phyloP scores from a whole-genome alignment of 1,140 invertebrate species.

The Scaptomyza graminum region DNA sequence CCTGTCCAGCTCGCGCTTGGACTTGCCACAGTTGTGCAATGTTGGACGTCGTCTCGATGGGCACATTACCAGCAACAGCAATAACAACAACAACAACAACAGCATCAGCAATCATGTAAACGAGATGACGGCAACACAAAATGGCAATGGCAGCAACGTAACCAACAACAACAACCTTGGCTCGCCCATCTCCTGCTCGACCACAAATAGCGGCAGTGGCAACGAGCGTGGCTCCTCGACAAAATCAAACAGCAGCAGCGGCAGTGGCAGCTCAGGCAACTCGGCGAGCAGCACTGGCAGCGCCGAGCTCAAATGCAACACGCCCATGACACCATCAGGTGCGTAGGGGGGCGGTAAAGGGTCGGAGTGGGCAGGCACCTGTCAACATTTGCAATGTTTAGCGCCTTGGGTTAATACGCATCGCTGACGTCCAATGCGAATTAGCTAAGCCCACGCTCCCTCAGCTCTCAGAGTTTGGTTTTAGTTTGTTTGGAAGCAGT shows the following conservation, averaged over 20 bases:
- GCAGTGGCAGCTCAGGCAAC: slow-evolving; percentile 75
- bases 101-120: slow-evolving; percentile 58
- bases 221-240: slow-evolving; percentile 79
- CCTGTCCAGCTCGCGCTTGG: slow-evolving; percentile 68
- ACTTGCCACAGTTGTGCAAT: slow-evolving; percentile 76
- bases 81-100: slow-evolving; percentile 44
- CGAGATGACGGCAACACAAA: slow-evolving; percentile 45
- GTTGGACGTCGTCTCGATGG: slow-evolving; percentile 68
- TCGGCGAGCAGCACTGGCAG: slow-evolving; percentile 75
- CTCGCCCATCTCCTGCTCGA: slow-evolving; percentile 77
- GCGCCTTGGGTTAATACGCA: slow-evolving; percentile 52
- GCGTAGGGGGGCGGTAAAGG: slow-evolving; percentile 2
- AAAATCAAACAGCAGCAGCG: slow-evolving; percentile 78
- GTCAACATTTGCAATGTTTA: slow-evolving; percentile 42
- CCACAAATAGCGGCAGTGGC: slow-evolving; percentile 72
- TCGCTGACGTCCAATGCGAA: slow-evolving; percentile 67
- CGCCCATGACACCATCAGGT: slow-evolving; percentile 83
- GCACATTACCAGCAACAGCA: slow-evolving; percentile 57
- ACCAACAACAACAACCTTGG: slow-evolving; percentile 73
- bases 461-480: slow-evolving; percentile 19
- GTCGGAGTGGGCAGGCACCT: not conserved
- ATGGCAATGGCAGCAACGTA: slow-evolving; percentile 46
- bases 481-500: slow-evolving; percentile 6
- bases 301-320: slow-evolving; percentile 76
- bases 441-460: slow-evolving; percentile 57